Percentiles rank a stretch among this genome's conserved stretches.
Conservation (phyloP, 2,888 invertebrate species). For the Perdita meconis region DNA sequence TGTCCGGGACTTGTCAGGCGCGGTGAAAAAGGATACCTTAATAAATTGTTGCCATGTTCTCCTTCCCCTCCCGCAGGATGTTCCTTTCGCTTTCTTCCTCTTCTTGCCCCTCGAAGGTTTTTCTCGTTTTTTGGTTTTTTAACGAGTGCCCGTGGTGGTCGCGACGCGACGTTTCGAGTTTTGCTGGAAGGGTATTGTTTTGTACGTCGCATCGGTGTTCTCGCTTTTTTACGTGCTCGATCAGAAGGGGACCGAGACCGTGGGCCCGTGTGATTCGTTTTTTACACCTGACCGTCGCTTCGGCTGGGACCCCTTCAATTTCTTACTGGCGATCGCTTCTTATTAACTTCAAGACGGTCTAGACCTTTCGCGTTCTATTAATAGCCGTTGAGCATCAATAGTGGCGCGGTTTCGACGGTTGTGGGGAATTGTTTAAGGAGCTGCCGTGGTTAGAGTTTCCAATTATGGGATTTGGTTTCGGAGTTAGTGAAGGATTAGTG, state of each 20-base stretch:
- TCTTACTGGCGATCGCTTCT: slow-evolving; percentile 25
- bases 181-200: slow-evolving; percentile 64
- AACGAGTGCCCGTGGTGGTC: slow-evolving; percentile 51
- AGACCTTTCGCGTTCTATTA: not conserved
- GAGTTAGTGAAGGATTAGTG: too few species aligned
- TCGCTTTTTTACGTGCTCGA: slow-evolving; percentile 49
- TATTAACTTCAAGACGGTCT: slow-evolving; percentile 26
- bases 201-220: slow-evolving; percentile 44
- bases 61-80: slow-evolving; percentile 28
- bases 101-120: not conserved
- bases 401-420: too few species aligned
- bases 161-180: slow-evolving; percentile 62
- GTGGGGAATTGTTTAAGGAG: slow-evolving; percentile 8
- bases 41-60: slow-evolving; percentile 72
- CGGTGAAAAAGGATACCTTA: slow-evolving; percentile 72
- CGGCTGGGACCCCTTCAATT: slow-evolving; percentile 14
- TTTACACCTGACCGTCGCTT: slow-evolving; percentile 42
- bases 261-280: slow-evolving; percentile 25
- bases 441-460: too few species aligned
- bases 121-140: slow-evolving; percentile 38
- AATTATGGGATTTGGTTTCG: too few species aligned
- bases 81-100: slow-evolving; percentile 37
- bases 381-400: not conserved
- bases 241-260: slow-evolving; percentile 25
- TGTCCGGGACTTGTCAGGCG: slow-evolving; percentile 71